Evolutionary conservation across 2,888 invertebrate species (phyloP), one percentile per base, ranked within the genome.

Genomic region (Mesochorus sp.): DNA sequence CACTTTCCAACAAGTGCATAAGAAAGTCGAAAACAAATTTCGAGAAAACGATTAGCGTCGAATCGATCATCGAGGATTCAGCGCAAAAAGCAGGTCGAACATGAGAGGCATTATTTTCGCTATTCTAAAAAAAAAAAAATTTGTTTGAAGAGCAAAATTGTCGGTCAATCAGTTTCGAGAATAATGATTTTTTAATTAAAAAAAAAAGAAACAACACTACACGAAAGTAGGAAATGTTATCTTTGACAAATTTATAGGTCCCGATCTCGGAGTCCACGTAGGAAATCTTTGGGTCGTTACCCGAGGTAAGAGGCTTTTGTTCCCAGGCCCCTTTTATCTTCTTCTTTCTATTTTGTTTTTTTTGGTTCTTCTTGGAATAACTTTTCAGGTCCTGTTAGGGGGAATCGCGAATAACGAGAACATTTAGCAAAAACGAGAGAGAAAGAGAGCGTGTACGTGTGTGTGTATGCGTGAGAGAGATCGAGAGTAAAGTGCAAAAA

Each of bases 271-370:
- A 81, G 81, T 81, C 81, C 79, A 62, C 77, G 81, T 76, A 81
- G 67, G 76, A 88, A 83, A 80, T 87, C 86, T 44, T 53, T 87
- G 79, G 84, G 85, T 82, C 86, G 82, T 77, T 83, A 81, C 76
- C 85, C 86, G 73, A 80, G 80, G 80, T 80, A 79, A 80, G 80
- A 77, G 64, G 85, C 79, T 64, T 82, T 79, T 75, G 34, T 44
- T 82, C 76, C 61, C 28, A 37, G 51, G 37, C 26, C 55, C 68
- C 49, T 47, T 34, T 14, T 64, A 34, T 59, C n/a, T 68, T 68
- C 37, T 70, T 14, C 24, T 5, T 68, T 17, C 21, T 21, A 31
- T 44, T 39, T 26, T 37, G 28, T 17, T 3, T 6, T 49, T 28
- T 17, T 34, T n/a, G n/a, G n/a, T n/a, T 53, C 51, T 31, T 39